These are phyloP conservation scores for Leptodactylus fuscus DNA, from an alignment of 2,113 vertebrate genomes.

Conservation along the genomic window DNA sequence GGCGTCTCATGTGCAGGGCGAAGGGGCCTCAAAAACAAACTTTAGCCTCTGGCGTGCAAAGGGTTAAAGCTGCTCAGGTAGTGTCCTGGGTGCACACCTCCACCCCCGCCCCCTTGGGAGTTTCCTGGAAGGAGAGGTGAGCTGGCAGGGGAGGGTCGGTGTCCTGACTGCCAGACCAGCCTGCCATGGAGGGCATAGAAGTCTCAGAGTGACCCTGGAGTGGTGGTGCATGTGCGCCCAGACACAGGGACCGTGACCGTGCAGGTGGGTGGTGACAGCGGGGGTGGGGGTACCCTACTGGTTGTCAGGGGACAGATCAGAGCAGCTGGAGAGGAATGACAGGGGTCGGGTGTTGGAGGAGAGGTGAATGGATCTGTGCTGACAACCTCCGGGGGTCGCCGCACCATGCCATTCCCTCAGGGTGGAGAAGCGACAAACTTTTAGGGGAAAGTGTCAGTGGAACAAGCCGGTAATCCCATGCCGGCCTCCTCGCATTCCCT, in stretches of 20 bases:
- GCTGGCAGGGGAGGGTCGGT: conserved; percentile 22
- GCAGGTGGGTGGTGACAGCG: conserved; percentile 7
- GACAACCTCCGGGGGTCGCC: not conserved
- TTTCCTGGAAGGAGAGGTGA: conserved; percentile 12
- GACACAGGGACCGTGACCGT: not conserved
- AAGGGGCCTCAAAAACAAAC: not conserved
- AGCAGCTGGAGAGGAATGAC: not conserved
- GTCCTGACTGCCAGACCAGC: not conserved
- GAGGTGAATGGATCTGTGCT: not conserved
- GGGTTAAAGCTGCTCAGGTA: conserved; percentile 41
- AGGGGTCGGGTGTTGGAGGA: not conserved
- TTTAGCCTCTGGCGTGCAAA: not conserved
- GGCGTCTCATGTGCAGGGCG: not conserved
- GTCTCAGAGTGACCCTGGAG: not conserved
- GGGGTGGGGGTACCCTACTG: not conserved
- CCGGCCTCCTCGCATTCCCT: not conserved
- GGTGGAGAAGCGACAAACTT: conserved; percentile 1
- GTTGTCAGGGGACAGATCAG: not conserved
- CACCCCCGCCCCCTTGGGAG: not conserved
- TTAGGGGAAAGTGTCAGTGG: not conserved
- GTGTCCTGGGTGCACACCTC: not conserved
- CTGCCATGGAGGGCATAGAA: not conserved
- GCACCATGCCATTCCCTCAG: not conserved
- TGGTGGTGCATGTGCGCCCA: not conserved
- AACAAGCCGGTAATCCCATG: not conserved